Evolutionary conservation across 2,113 vertebrate species (phyloP).

Genomic region (Tichodroma muraria): DNA sequence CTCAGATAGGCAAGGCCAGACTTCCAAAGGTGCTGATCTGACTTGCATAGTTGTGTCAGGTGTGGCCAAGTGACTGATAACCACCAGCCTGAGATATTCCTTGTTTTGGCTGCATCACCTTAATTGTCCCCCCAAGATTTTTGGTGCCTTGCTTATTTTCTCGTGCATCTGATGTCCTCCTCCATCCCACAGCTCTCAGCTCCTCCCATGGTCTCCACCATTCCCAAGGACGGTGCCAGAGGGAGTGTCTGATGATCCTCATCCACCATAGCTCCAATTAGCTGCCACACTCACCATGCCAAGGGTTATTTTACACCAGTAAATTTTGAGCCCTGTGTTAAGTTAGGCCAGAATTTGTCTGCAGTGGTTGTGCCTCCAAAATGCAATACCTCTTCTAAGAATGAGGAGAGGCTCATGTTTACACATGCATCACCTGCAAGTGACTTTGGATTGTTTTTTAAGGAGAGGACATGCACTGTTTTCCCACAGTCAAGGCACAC

Average conservation of each 20-base stretch:
- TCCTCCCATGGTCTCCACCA: neutral
- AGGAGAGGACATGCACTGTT: neutral
- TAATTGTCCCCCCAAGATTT: neutral
- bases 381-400: neutral
- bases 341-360: neutral
- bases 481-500: slow-evolving; percentile 5
- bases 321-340: neutral
- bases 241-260: neutral
- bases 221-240: neutral
- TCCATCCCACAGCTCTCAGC: neutral
- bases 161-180: neutral
- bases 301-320: neutral
- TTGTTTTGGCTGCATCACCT: neutral
- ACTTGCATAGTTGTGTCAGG: slow-evolving; percentile 15
- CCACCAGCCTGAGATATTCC: neutral
- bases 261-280: neutral
- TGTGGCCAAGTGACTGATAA: slow-evolving; percentile 1
- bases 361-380: neutral
- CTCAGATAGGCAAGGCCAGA: neutral
- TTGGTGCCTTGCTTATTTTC: neutral
- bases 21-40: neutral
- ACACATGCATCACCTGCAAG: neutral
- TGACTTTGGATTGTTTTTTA: neutral
- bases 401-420: neutral
- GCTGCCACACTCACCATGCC: neutral